Conservation (phyloP, 2,113 vertebrate species). For the Tricholaema leucomelas region DNA sequence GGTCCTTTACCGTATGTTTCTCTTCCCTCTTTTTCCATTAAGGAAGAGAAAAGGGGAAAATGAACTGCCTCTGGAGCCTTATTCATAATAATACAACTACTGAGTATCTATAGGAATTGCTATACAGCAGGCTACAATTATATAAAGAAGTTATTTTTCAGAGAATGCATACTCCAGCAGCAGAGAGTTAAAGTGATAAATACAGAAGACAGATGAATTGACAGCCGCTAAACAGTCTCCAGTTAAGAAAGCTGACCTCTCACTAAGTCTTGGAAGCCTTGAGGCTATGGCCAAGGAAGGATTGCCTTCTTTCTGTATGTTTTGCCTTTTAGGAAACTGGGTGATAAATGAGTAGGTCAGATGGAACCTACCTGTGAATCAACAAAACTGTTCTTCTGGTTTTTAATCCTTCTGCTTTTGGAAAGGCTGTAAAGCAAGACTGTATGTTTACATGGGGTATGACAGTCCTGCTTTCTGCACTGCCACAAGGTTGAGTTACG, state of each 20-base stretch:
- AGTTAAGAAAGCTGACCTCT: neutral
- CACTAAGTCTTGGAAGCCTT: neutral
- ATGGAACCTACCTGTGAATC: neutral
- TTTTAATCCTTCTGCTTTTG: neutral
- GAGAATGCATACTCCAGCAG: neutral
- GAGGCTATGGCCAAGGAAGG: neutral
- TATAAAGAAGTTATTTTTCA: neutral
- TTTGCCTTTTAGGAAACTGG: neutral
- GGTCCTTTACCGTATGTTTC: neutral
- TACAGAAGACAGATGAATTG: neutral
- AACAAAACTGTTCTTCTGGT: neutral
- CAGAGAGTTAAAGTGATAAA: neutral
- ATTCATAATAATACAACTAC: neutral
- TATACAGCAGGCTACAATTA: neutral
- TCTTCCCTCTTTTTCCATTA: neutral
- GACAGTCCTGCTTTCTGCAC: neutral
- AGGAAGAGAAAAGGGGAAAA: neutral
- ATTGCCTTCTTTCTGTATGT: neutral
- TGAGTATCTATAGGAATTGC: neutral
- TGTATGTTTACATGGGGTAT: neutral
- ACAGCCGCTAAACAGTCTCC: neutral
- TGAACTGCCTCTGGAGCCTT: neutral
- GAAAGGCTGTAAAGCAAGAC: neutral
- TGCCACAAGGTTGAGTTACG: neutral
- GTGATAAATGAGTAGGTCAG: neutral